Evolutionary conservation across 2,113 vertebrate species (phyloP).

Genomic region (Puntigrus tetrazona): DNA sequence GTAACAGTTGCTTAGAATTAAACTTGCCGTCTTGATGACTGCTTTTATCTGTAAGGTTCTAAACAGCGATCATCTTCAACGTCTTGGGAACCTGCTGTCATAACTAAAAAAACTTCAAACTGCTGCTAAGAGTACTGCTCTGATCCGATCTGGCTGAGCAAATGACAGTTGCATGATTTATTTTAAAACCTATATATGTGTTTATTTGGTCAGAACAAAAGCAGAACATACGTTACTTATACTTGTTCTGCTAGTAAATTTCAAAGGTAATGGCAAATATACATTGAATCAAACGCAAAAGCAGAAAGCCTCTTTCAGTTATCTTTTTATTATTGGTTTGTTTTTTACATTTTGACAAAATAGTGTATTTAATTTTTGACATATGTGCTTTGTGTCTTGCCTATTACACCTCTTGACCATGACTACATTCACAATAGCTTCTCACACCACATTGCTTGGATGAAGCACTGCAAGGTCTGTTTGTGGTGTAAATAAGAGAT

Average conservation of each 20-base stretch:
- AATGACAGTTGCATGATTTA: neutral
- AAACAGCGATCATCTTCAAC: no score
- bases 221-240: no score
- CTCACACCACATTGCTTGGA: neutral
- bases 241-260: no score
- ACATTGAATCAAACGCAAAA: no score
- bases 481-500: conserved; percentile 4
- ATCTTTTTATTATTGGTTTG: neutral
- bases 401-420: neutral
- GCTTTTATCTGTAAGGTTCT: no score
- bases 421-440: neutral
- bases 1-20: no score
- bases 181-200: neutral
- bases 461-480: neutral
- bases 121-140: no score
- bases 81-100: no score
- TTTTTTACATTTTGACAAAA: neutral
- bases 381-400: neutral
- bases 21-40: no score
- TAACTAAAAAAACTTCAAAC: no score
- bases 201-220: neutral
- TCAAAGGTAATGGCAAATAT: no score
- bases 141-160: neutral
- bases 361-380: neutral
- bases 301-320: no score